phyloP scores from a whole-genome alignment of 1,140 invertebrate genomes.

The Tribolium madens region DNA sequence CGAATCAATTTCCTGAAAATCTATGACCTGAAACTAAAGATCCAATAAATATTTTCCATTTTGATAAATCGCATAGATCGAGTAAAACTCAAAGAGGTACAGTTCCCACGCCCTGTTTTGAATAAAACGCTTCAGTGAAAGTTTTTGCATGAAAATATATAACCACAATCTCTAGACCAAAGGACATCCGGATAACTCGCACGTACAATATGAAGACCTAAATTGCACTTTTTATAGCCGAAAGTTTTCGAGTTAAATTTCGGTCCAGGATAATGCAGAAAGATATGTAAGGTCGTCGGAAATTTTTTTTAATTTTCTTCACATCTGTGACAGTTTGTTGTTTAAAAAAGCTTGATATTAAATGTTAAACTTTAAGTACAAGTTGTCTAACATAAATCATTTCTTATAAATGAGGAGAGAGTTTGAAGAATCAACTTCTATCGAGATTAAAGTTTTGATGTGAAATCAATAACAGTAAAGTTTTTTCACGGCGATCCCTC shows the following conservation, averaged over 20 bases:
- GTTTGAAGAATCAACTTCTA: constrained; percentile 24
- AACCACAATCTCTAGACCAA: constrained; percentile 32
- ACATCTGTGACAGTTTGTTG: constrained; percentile 15
- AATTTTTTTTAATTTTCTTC: neutral
- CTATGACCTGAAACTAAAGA: neutral
- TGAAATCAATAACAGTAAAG: constrained; percentile 19
- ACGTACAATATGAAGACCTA: constrained; percentile 31
- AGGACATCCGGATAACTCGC: constrained; percentile 31
- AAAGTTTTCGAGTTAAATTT: constrained; percentile 11
- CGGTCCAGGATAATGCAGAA: neutral
- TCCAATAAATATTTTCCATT: constrained; percentile 8
- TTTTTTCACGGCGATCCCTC: constrained; percentile 3
- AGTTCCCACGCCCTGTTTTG: constrained; percentile 31
- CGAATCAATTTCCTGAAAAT: neutral
- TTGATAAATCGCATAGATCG: neutral
- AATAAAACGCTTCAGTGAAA: constrained; percentile 30
- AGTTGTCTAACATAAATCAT: constrained; percentile 11
- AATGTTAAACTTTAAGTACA: constrained; percentile 27
- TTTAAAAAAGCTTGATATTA: constrained; percentile 13
- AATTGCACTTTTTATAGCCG: neutral
- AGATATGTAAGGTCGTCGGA: neutral
- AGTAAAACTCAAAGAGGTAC: neutral
- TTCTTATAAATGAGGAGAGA: constrained; percentile 24
- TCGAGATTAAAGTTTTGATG: constrained; percentile 33
- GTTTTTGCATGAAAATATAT: constrained; percentile 24